Conservation (phyloP, 2,797 vertebrate species). For the Varecia variegata region DNA sequence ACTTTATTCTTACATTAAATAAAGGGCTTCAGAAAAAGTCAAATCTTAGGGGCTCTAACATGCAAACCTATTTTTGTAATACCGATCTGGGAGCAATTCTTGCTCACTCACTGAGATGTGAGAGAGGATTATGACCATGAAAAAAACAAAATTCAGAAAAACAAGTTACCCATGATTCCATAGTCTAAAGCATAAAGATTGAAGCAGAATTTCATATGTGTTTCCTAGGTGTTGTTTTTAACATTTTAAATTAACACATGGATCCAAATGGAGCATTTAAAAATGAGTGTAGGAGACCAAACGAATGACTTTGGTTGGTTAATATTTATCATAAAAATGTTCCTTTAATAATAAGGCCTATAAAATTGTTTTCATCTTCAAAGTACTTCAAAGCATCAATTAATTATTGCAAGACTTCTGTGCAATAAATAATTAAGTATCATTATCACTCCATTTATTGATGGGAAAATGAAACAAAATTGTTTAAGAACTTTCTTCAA, state of each 20-base stretch:
- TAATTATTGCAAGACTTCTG: conserved; percentile 65
- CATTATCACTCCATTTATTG: conserved; percentile 65
- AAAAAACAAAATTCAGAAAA: conserved; percentile 25
- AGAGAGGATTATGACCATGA: not conserved
- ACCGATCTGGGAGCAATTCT: not conserved
- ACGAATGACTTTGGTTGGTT: not conserved
- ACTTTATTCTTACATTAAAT: not conserved
- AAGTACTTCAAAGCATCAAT: conserved; percentile 67
- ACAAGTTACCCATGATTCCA: not conserved
- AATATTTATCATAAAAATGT: conserved; percentile 55
- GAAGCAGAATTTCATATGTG: not conserved
- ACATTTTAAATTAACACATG: not conserved
- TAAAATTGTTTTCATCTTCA: conserved; percentile 76
- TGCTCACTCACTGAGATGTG: not conserved
- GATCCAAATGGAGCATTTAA: not conserved
- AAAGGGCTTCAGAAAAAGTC: not conserved
- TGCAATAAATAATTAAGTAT: conserved; percentile 69
- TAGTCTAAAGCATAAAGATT: not conserved
- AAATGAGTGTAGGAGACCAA: conserved; percentile 17
- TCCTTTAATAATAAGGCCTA: conserved; percentile 63
- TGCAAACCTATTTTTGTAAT: not conserved
- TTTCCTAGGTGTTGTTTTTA: not conserved
- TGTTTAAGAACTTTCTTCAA: conserved; percentile 34
- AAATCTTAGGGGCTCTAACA: not conserved
- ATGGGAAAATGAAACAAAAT: conserved; percentile 69